These are phyloP conservation scores for Tympanoctomys barrerae DNA, from an alignment of 2,797 vertebrate species.

Conservation along the genomic window DNA sequence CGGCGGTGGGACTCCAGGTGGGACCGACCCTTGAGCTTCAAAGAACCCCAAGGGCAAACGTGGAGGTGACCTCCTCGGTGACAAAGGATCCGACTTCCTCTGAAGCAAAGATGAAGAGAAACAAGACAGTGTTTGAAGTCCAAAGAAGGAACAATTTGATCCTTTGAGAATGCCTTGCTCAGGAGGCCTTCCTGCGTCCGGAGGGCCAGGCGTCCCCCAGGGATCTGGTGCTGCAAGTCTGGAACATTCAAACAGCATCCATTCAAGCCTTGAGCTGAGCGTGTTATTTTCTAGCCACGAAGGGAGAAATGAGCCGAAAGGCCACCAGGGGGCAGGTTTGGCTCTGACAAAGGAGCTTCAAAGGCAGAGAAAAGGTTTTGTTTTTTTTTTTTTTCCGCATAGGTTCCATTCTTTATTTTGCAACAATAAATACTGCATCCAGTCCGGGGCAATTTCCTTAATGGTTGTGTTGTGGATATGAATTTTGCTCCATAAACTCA, in stretches of 20 bases:
- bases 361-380: not conserved
- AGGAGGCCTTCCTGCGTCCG: not conserved
- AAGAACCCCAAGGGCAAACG: not conserved
- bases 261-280: not conserved
- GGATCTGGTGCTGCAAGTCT: fast-evolving
- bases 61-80: too few species aligned
- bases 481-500: constrained; percentile 64
- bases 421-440: constrained; percentile 38
- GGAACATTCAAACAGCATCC: not conserved
- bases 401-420: constrained; percentile 20
- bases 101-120: not conserved
- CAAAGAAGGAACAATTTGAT: not conserved
- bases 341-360: constrained; percentile 77
- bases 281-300: not conserved
- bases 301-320: constrained; percentile 48
- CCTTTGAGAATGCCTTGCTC: not conserved
- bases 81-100: not conserved
- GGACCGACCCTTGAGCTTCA: too few species aligned
- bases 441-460: constrained; percentile 53
- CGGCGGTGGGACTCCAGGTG: fast-evolving
- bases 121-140: fast-evolving
- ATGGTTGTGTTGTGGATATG: constrained; percentile 40
- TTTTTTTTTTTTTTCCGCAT: not conserved
- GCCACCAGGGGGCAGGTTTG: constrained; percentile 83
- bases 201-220: not conserved